Conservation (phyloP, 1,140 invertebrate species). For the Trinorchestia longiramus region DNA sequence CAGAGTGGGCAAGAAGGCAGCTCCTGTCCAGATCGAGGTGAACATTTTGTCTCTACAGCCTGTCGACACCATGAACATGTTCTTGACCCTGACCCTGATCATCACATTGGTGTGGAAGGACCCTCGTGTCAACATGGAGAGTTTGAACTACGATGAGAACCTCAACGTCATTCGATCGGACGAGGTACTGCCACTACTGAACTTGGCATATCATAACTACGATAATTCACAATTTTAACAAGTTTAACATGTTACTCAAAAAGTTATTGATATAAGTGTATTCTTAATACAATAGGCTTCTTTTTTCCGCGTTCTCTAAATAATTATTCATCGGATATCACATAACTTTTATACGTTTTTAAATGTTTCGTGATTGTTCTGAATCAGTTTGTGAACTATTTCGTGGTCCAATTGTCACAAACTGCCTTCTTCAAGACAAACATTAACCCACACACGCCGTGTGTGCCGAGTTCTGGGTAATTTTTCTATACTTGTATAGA, state of each 20-base stretch:
- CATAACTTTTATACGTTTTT: neutral
- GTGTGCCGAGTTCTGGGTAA: neutral
- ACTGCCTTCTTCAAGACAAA: neutral
- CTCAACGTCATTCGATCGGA: slow-evolving; percentile 59
- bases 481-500: neutral
- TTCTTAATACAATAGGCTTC: neutral
- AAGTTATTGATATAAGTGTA: neutral
- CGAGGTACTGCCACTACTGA: neutral
- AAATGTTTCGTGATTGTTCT: neutral
- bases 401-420: neutral
- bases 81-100: slow-evolving; percentile 56
- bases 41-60: slow-evolving; percentile 62
- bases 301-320: neutral
- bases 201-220: neutral
- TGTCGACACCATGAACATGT: slow-evolving; percentile 61
- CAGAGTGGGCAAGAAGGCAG: slow-evolving; percentile 59
- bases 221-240: neutral
- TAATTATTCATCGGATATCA: neutral
- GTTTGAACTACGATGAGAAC: slow-evolving; percentile 63
- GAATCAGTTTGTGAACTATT: neutral
- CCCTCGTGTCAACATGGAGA: slow-evolving; percentile 62
- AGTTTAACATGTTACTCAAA: neutral
- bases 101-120: slow-evolving; percentile 61
- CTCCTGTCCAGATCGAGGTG: slow-evolving; percentile 53
- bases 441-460: neutral